Percentiles rank a stretch among this genome's conserved stretches.
These are phyloP conservation scores for Epinephelus awoara DNA, from an alignment of 2,797 vertebrate genomes.

Conservation along the genomic window DNA sequence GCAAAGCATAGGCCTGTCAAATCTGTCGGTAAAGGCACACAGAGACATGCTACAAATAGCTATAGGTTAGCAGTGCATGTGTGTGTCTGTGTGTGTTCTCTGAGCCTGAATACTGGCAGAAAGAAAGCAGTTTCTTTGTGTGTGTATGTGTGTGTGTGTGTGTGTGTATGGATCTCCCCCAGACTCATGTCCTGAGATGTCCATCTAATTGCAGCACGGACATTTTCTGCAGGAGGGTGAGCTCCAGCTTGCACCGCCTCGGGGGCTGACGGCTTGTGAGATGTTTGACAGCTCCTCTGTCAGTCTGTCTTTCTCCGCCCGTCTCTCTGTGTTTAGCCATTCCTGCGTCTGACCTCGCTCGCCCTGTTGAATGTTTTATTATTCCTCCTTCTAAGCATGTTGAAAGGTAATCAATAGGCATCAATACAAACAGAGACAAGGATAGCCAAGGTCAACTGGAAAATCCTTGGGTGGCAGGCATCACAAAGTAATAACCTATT, in stretches of 20 bases:
- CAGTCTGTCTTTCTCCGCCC: slow-evolving; percentile 22
- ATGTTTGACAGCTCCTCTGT: slow-evolving; percentile 70
- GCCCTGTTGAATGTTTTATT: slow-evolving; percentile 64
- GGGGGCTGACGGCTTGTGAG: slow-evolving; percentile 34
- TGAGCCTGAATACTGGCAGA: slow-evolving; percentile 8
- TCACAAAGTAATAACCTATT: slow-evolving; percentile 42
- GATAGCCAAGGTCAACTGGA: slow-evolving; percentile 49
- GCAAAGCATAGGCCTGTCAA: slow-evolving; percentile 52
- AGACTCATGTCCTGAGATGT: slow-evolving; percentile 32
- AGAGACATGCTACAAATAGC: slow-evolving; percentile 56
- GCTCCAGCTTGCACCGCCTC: slow-evolving; percentile 44
- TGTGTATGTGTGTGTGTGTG: not conserved
- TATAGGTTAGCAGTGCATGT: slow-evolving; percentile 24
- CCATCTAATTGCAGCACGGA: slow-evolving; percentile 44
- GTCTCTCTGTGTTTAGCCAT: slow-evolving; percentile 46
- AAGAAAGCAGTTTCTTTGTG: slow-evolving; percentile 3
- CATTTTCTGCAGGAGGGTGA: slow-evolving; percentile 35
- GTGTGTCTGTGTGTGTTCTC: slow-evolving; percentile 12
- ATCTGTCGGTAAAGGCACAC: slow-evolving; percentile 21
- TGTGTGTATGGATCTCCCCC: not conserved
- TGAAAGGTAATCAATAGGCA: slow-evolving; percentile 72
- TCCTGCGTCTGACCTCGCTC: slow-evolving; percentile 51
- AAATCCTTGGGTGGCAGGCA: slow-evolving; percentile 7
- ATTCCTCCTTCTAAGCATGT: slow-evolving; percentile 46
- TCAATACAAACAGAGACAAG: slow-evolving; percentile 54